A percentile compares a stretch with the other conserved stretches of the same genome.
Conservation (phyloP, 2,113 vertebrate genomes). For the Fulica atra region DNA sequence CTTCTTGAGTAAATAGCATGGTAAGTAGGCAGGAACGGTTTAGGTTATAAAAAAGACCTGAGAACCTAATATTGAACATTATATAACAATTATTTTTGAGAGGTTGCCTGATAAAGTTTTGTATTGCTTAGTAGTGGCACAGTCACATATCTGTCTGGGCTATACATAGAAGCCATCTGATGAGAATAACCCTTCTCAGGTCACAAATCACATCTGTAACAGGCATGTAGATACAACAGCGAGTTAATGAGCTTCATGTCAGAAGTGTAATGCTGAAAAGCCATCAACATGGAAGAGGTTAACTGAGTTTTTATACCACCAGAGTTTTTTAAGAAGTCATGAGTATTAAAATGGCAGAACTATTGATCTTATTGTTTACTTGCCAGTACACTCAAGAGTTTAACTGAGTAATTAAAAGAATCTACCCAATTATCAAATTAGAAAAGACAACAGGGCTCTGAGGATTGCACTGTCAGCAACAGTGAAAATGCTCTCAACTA, state of each 20-base stretch:
- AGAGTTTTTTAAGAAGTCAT: background rate
- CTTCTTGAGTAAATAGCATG: background rate
- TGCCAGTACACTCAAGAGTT: slow-evolving; percentile 7
- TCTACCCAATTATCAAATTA: background rate
- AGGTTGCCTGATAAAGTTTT: slow-evolving; percentile 46
- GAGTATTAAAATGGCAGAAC: slow-evolving; percentile 1
- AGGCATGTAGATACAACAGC: background rate
- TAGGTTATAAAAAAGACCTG: slow-evolving; percentile 69
- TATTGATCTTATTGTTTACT: background rate
- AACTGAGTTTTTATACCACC: background rate
- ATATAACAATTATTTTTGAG: slow-evolving; percentile 34
- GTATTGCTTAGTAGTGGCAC: slow-evolving; percentile 66
- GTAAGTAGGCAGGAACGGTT: slow-evolving; percentile 38
- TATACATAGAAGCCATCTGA: background rate
- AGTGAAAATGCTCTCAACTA: slow-evolving; percentile 18
- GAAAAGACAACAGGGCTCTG: slow-evolving; percentile 3
- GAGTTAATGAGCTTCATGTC: background rate
- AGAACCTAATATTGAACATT: slow-evolving; percentile 47
- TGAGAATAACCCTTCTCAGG: slow-evolving; percentile 29
- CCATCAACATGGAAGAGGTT: background rate
- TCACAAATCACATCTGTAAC: background rate
- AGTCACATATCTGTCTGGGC: slow-evolving; percentile 14
- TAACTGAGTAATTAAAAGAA: slow-evolving; percentile 2
- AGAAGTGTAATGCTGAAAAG: background rate
- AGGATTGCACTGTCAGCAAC: slow-evolving; percentile 26